Percentiles rank a stretch among this genome's conserved stretches.
Evolutionary conservation across 2,888 invertebrate species (phyloP).

Genomic region (Tenthredo notha): DNA sequence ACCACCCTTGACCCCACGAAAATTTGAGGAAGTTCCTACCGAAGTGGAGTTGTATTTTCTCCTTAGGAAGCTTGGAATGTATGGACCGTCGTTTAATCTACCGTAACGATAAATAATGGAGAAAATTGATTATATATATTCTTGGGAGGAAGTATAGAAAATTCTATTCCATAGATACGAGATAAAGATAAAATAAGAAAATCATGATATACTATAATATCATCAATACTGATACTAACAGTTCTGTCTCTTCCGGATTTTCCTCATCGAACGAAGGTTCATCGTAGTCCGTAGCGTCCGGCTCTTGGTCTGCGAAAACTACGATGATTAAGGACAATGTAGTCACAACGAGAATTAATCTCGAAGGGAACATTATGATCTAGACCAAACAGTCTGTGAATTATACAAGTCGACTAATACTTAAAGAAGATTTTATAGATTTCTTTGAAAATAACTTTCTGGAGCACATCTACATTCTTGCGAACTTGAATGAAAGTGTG

Average conservation of each 20-base stretch:
- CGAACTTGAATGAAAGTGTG: constrained; percentile 14
- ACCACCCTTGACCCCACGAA: constrained; percentile 23
- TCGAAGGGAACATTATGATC: constrained; percentile 29
- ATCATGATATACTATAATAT: neutral
- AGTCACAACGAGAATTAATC: neutral
- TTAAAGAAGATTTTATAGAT: neutral
- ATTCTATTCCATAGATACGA: neutral
- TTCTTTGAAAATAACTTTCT: neutral
- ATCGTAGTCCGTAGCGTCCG: neutral
- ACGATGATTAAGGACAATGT: constrained; percentile 35
- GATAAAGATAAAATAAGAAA: neutral
- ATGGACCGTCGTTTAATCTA: constrained; percentile 31
- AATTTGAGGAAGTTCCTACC: neutral
- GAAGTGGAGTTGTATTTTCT: neutral
- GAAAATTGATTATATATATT: neutral
- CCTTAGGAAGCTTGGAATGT: neutral
- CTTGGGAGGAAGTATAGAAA: neutral
- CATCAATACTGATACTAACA: constrained; percentile 16
- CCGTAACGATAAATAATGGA: neutral
- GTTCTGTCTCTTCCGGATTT: neutral
- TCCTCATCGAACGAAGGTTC: neutral
- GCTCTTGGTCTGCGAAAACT: constrained; percentile 9
- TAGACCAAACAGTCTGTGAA: neutral
- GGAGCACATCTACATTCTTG: constrained; percentile 22
- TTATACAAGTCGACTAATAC: neutral